Percentiles rank a stretch among this genome's conserved stretches.
Conservation (phyloP, 2,113 vertebrate species). For the pig (Sus scrofa) region DNA sequence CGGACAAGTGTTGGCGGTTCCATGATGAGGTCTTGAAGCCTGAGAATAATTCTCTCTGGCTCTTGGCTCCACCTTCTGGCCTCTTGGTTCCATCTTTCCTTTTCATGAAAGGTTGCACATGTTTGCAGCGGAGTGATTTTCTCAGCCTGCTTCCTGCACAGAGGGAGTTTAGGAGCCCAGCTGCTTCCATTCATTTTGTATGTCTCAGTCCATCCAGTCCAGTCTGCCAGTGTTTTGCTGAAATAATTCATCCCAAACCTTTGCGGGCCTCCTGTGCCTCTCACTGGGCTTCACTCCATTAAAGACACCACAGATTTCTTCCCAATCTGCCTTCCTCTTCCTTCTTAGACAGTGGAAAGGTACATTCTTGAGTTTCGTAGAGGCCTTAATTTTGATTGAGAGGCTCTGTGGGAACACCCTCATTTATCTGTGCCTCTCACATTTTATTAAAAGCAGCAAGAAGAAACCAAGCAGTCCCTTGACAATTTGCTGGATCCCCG, state of each 20-base stretch:
- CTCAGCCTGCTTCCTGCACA: not conserved
- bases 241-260: not conserved
- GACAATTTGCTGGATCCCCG: accelerated
- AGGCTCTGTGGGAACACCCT: accelerated
- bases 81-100: not conserved
- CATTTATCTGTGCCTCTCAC: not conserved
- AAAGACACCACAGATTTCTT: not conserved
- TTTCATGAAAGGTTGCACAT: accelerated
- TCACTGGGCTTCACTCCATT: accelerated
- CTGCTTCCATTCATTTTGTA: not conserved
- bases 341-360: too few species aligned
- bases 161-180: not conserved
- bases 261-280: not conserved
- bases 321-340: too few species aligned
- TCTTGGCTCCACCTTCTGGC: not conserved
- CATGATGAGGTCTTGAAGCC: not conserved
- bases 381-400: too few species aligned
- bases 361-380: not conserved
- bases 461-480: not conserved
- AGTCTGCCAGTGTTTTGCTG: not conserved
- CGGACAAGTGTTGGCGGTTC: not conserved
- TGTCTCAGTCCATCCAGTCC: not conserved
- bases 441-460: not conserved
- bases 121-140: accelerated
- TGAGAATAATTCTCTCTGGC: not conserved